Base-by-base conservation (phyloP, 2,888 invertebrate species). In the Thecocarcelia acutangulata region DNA sequence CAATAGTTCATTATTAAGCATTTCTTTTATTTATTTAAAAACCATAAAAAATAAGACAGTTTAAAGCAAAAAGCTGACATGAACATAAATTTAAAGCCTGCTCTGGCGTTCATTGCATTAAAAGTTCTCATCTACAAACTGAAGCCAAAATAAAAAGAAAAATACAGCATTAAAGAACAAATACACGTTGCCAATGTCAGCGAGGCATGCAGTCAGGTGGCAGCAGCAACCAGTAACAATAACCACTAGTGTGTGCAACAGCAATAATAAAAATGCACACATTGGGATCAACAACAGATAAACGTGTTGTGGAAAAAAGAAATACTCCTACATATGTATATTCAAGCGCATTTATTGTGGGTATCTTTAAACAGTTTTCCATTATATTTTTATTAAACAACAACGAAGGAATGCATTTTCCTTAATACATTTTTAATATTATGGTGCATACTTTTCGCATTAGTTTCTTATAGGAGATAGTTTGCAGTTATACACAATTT, bases 171-270 rank as follows among this genome's bases (percentile, higher is more conserved):
- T 0, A 58, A 28, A 68, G 24, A 76, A 59, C 56, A 72, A 76
- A 75, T 70, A 76, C 56, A 63, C 19, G 72, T 63, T 76, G 54
- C 61, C 72, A 77, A 77, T 81, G 76, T 76, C 76, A 76, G 66
- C 33, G 48, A 52, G 21, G 2, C 44, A 54, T 52, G 48, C 63
- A 59, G 17, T 37, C 58, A 72, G 54, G 63, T 61, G 50, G 48
- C 64, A 64, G n/a, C 24, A 72, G 9, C 37, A 15, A 28, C 42
- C 50, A 68, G 50, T 24, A 59, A 44, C 46, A 70, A 42, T 17
- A 52, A 70, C 28, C 21, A 61, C 52, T 21, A 48, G 21, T 9
- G 46, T 50, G 21, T 42, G 1, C 15, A 72, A 64, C 40, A 58
- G 21, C 33, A 48, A 64, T 9, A 72, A 44, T 44, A 70, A 37